Evolutionary conservation across 2,797 vertebrate species (phyloP).

Genomic region (Mionectes olivaceus): DNA sequence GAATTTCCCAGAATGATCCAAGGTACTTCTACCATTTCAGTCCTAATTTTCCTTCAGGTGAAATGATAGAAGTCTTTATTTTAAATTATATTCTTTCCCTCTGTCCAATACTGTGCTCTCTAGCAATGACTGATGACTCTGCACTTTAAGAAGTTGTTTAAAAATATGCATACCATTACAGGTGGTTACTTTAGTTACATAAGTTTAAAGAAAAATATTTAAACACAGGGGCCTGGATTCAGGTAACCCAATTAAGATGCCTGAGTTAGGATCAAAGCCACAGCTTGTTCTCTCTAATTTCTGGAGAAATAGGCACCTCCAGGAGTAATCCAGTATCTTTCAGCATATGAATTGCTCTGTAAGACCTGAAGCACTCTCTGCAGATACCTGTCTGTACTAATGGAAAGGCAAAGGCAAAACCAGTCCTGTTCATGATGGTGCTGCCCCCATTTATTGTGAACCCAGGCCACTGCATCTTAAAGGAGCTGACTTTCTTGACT

Average conservation of each 20-base stretch:
- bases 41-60: not conserved
- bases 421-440: accelerated
- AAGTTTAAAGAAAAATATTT: not conserved
- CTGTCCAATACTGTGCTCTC: not conserved
- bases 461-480: not conserved
- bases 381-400: not conserved
- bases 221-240: not conserved
- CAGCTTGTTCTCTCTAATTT: not conserved
- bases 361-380: not conserved
- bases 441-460: not conserved
- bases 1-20: not conserved
- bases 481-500: not conserved
- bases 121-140: not conserved
- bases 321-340: not conserved
- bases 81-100: not conserved
- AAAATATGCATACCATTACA: not conserved
- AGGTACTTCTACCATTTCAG: not conserved
- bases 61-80: not conserved
- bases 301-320: not conserved
- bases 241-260: not conserved
- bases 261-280: not conserved
- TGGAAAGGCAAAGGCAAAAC: not conserved
- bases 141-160: not conserved
- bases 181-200: not conserved
- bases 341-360: not conserved